These are phyloP conservation scores for Eriocheir sinensis DNA, from an alignment of 1,140 invertebrate genomes.

Conservation along the genomic window DNA sequence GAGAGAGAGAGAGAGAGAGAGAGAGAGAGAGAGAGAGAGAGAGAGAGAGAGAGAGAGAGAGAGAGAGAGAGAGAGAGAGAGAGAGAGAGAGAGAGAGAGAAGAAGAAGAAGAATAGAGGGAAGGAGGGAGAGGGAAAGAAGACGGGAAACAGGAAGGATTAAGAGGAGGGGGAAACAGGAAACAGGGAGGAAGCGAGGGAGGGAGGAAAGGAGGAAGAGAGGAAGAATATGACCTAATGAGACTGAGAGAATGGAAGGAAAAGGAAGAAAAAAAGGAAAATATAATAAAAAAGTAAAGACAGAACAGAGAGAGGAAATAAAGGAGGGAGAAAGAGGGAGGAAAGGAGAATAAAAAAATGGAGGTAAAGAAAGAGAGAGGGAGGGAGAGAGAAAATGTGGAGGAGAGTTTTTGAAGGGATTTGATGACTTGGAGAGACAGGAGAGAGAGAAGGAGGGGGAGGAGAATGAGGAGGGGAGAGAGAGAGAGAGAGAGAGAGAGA, in stretches of 20 bases:
- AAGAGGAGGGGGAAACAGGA: too few relatives aligned
- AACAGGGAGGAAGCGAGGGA: too few relatives aligned
- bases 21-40: slow-evolving; percentile 16
- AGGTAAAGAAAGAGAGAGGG: neutral
- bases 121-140: neutral
- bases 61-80: slow-evolving; percentile 23
- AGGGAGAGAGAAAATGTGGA: neutral
- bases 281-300: too few relatives aligned
- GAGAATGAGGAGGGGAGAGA: slow-evolving; percentile 1
- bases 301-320: too few relatives aligned
- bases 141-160: neutral
- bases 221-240: too few relatives aligned
- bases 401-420: neutral
- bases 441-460: slow-evolving; percentile 28
- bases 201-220: too few relatives aligned
- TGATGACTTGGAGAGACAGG: neutral
- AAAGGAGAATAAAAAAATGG: too few relatives aligned
- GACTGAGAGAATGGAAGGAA: too few relatives aligned
- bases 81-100: slow-evolving; percentile 33
- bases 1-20: too few relatives aligned
- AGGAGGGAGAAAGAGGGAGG: too few relatives aligned
- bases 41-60: slow-evolving; percentile 43
- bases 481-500: slow-evolving; percentile 37
- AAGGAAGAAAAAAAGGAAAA: too few relatives aligned
- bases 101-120: too few relatives aligned